Conservation (phyloP, 2,113 vertebrate species). For the Rhea americana region DNA sequence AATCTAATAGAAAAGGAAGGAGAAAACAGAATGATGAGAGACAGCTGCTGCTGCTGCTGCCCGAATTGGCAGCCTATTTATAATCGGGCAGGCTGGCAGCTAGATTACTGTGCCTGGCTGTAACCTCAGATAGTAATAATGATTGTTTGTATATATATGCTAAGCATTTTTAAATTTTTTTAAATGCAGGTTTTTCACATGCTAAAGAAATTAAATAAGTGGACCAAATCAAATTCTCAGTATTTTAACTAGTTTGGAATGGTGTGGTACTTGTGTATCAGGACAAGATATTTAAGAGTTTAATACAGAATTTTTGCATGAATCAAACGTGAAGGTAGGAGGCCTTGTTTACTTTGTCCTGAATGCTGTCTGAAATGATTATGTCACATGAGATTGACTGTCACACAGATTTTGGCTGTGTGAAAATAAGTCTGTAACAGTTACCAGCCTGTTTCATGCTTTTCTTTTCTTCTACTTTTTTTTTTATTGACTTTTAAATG, state of each 20-base stretch:
- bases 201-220: slow-evolving; percentile 1
- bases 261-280: not conserved
- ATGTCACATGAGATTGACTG: slow-evolving; percentile 19
- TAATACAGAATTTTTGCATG: not conserved
- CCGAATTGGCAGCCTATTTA: slow-evolving; percentile 76
- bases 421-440: slow-evolving; percentile 46
- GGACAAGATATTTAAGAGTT: not conserved
- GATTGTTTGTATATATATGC: not conserved
- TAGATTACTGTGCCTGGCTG: slow-evolving; percentile 50
- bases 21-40: slow-evolving; percentile 60
- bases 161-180: slow-evolving; percentile 53
- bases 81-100: slow-evolving; percentile 64
- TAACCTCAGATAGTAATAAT: slow-evolving; percentile 38
- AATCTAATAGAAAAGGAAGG: slow-evolving; percentile 63
- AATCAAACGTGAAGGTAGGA: slow-evolving; percentile 3
- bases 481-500: slow-evolving; percentile 65
- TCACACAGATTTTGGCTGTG: slow-evolving; percentile 50
- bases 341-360: slow-evolving; percentile 33
- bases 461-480: slow-evolving; percentile 29
- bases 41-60: slow-evolving; percentile 66
- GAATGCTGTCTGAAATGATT: slow-evolving; percentile 30
- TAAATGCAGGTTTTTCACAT: slow-evolving; percentile 3
- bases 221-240: slow-evolving; percentile 6
- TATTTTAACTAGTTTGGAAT: not conserved
- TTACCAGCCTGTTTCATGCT: slow-evolving; percentile 13